These are phyloP conservation scores for Zapornia atra DNA, from an alignment of 2,113 vertebrate genomes.

Conservation along the genomic window DNA sequence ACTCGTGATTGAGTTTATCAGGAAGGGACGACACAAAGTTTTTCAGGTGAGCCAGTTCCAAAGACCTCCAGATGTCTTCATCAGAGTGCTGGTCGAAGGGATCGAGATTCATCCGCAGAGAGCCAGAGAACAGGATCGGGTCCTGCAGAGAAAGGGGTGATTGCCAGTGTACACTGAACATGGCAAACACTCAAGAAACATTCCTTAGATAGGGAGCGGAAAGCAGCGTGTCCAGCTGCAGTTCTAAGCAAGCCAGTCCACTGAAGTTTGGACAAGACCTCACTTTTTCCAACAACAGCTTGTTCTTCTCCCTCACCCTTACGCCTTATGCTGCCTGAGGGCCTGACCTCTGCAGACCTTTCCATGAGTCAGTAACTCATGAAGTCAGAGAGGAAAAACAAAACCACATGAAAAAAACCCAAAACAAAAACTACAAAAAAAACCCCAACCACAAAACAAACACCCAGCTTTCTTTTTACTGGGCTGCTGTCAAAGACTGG, in stretches of 20 bases:
- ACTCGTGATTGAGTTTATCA: slow-evolving; percentile 88
- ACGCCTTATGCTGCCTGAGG: background rate
- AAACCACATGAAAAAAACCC: background rate
- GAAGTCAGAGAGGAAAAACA: background rate
- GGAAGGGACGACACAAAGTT: slow-evolving; percentile 87
- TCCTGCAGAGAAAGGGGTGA: slow-evolving; percentile 74
- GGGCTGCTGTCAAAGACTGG: background rate
- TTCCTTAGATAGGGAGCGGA: background rate
- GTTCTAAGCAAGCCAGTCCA: background rate
- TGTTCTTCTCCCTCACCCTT: background rate
- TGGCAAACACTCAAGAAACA: background rate
- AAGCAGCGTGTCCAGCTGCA: background rate
- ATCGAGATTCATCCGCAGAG: slow-evolving; percentile 95
- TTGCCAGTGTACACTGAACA: background rate
- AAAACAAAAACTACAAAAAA: background rate
- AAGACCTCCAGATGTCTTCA: slow-evolving; percentile 87
- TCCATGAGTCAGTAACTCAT: background rate
- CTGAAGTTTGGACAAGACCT: background rate
- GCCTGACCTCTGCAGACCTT: background rate
- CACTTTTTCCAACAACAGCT: background rate
- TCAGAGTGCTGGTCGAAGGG: slow-evolving; percentile 89
- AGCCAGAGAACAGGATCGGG: slow-evolving; percentile 91
- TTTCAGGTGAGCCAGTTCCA: slow-evolving; percentile 92
- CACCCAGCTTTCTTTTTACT: background rate
- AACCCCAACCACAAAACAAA: no score